Evolutionary conservation across 2,888 invertebrate genomes (phyloP).

Genomic region (Pristionchus japonicus): DNA sequence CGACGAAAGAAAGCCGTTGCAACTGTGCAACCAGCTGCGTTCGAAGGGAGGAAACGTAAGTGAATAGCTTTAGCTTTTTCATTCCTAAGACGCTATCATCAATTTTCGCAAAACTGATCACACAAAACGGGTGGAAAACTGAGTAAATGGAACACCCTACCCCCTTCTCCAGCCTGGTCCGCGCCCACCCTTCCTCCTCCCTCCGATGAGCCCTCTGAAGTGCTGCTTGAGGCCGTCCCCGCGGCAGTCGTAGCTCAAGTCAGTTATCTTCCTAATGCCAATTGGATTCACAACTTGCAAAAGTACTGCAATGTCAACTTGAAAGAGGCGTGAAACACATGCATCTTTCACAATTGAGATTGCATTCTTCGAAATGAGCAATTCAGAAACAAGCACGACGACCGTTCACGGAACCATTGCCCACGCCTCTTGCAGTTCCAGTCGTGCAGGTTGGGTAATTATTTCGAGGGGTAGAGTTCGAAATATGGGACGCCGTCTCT

Average conservation of each 20-base stretch:
- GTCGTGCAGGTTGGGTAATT: conserved; percentile 5
- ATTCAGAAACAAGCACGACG: too few relatives aligned
- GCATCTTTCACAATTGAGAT: too few relatives aligned
- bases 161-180: background rate
- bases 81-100: background rate
- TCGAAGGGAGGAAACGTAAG: background rate
- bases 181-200: conserved; percentile 1
- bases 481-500: too few relatives aligned
- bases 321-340: background rate
- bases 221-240: background rate
- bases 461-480: too few relatives aligned
- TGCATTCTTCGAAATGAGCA: too few relatives aligned
- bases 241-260: too few relatives aligned
- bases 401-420: background rate
- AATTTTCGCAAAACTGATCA: too few relatives aligned
- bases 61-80: background rate
- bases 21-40: background rate
- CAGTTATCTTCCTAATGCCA: too few relatives aligned
- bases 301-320: too few relatives aligned
- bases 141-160: too few relatives aligned
- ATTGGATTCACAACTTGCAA: too few relatives aligned
- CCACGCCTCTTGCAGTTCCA: background rate
- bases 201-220: background rate
- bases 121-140: too few relatives aligned
- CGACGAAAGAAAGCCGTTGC: background rate